These are phyloP conservation scores for Drepanosiphum platanoidis DNA, from an alignment of 2,888 invertebrate genomes.

Conservation along the genomic window DNA sequence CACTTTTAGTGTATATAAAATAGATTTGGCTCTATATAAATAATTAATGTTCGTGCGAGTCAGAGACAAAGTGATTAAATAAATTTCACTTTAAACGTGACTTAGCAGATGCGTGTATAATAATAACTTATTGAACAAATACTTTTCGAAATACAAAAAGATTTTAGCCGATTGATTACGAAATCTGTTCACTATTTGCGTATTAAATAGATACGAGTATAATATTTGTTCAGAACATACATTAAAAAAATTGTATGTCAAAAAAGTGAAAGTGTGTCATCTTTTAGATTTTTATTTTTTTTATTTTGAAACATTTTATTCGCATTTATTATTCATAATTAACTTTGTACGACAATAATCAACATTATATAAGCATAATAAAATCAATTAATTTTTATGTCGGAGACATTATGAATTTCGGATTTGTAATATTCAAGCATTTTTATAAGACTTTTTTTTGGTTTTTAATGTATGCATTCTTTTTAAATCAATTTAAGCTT, in stretches of 20 bases:
- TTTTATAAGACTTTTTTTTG: no score
- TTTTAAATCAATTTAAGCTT: no score
- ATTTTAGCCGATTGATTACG: slow-evolving; percentile 30
- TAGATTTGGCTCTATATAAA: background rate
- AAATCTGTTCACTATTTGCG: slow-evolving; percentile 30
- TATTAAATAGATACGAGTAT: slow-evolving; percentile 38
- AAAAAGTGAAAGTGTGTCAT: slow-evolving; percentile 32
- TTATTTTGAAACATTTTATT: background rate
- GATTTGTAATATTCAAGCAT: background rate
- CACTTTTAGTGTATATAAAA: background rate
- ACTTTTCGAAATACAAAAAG: background rate
- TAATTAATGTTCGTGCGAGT: background rate
- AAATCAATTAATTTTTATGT: no score
- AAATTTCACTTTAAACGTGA: slow-evolving; percentile 13
- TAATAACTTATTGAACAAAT: slow-evolving; percentile 19
- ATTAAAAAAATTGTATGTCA: background rate
- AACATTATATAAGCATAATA: no score
- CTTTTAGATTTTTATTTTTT: background rate
- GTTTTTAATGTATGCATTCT: no score
- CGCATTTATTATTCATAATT: background rate
- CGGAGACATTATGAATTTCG: background rate
- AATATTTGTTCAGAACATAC: slow-evolving; percentile 22
- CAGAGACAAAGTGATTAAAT: background rate
- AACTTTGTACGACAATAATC: background rate
- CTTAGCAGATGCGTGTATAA: background rate